These are phyloP conservation scores for Dermatemys mawii DNA, from an alignment of 2,113 vertebrate genomes.

Conservation along the genomic window DNA sequence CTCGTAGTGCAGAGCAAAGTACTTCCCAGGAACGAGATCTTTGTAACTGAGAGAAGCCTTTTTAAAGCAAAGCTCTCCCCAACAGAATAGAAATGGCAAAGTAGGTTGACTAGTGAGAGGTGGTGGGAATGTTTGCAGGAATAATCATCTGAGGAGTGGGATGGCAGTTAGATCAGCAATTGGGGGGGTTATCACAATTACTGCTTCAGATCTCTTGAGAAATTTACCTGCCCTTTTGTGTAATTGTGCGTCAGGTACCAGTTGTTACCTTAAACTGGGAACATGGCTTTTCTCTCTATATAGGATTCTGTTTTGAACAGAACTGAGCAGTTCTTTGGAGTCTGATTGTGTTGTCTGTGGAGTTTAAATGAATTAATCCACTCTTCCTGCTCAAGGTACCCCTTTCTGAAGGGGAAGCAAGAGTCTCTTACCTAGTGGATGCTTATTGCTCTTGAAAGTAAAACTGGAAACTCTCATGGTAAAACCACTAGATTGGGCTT, in stretches of 20 bases:
- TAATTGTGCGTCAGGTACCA: not conserved
- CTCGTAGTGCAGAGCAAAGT: accelerated
- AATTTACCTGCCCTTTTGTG: not conserved
- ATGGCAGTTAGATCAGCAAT: not conserved
- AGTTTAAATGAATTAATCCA: not conserved
- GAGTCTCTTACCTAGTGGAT: not conserved
- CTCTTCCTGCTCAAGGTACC: accelerated
- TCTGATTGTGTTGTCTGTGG: not conserved
- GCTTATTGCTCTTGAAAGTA: not conserved
- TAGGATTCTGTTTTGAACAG: not conserved
- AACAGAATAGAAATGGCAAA: not conserved
- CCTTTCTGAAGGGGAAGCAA: not conserved
- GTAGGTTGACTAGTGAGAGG: not conserved
- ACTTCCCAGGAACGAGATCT: not conserved
- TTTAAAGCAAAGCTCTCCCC: not conserved
- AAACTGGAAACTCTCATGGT: not conserved
- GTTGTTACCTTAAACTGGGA: accelerated
- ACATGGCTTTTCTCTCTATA: not conserved
- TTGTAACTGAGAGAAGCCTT: not conserved
- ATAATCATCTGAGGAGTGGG: not conserved
- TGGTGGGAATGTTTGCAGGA: not conserved
- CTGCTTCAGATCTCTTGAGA: not conserved
- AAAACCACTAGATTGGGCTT: not conserved
- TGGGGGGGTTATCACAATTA: not conserved
- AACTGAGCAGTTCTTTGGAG: not conserved